Percentiles rank a stretch among this genome's conserved stretches.
Evolutionary conservation across 2,797 vertebrate genomes (phyloP).

Genomic region (Crenuchus spilurus): DNA sequence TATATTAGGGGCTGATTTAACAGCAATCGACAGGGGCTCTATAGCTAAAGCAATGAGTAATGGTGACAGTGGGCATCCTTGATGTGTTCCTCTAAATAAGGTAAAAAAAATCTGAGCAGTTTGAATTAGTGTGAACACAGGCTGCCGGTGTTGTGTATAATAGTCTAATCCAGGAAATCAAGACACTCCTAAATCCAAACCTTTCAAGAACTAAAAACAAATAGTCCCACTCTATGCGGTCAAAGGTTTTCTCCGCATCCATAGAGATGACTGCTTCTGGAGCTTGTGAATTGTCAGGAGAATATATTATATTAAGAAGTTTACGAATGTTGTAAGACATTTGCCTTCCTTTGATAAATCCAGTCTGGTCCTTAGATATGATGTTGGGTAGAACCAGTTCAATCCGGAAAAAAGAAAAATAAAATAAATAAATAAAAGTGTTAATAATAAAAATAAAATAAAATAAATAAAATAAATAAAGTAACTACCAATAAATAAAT

Average conservation of each 20-base stretch:
- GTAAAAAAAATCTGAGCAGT: neutral
- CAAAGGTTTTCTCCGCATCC: too few relatives aligned
- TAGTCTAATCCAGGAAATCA: too few relatives aligned
- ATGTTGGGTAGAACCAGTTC: neutral
- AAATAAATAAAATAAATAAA: too few relatives aligned
- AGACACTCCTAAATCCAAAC: too few relatives aligned
- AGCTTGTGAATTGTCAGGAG: too few relatives aligned
- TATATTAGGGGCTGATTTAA: neutral
- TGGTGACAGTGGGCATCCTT: slow-evolving; percentile 8
- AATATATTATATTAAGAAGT: neutral
- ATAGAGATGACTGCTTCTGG: neutral
- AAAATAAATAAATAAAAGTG: too few relatives aligned
- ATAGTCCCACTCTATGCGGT: too few relatives aligned
- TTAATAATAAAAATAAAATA: too few relatives aligned
- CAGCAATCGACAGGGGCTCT: slow-evolving; percentile 14
- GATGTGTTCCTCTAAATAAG: slow-evolving; percentile 4
- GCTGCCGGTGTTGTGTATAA: too few relatives aligned
- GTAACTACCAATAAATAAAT: too few relatives aligned
- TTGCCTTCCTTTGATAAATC: neutral
- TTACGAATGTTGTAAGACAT: neutral
- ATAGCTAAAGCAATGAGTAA: slow-evolving; percentile 14
- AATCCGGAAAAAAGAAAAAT: too few relatives aligned
- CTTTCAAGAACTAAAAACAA: too few relatives aligned
- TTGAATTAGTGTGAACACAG: neutral
- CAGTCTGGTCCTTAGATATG: slow-evolving; percentile 1